Conservation (phyloP, 2,113 vertebrate species). For the Chamaetylas fuelleborni region DNA sequence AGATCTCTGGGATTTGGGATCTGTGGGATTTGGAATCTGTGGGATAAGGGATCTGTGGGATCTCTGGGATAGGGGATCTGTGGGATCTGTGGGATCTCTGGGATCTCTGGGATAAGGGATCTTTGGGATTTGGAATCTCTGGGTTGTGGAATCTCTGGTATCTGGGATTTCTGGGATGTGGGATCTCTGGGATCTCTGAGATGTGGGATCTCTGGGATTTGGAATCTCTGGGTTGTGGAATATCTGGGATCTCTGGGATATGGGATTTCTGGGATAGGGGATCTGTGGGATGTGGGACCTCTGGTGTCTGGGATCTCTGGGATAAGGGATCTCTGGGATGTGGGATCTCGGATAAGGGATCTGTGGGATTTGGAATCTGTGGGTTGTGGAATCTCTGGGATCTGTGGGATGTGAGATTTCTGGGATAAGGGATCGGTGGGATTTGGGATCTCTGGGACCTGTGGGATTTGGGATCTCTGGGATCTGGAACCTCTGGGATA, state of each 20-base stretch:
- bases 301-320: fast-evolving
- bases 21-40: no score
- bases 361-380: fast-evolving
- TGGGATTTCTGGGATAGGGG: not conserved
- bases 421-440: not conserved
- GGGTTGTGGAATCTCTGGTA: no score
- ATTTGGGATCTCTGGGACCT: not conserved
- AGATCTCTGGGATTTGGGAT: no score
- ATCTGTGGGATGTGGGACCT: fast-evolving
- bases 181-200: no score
- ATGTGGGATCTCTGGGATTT: not conserved
- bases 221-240: no score
- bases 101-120: no score
- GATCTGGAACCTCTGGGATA: no score
- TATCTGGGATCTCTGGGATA: not conserved
- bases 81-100: no score
- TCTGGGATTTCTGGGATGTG: not conserved
- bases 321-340: fast-evolving
- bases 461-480: no score
- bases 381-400: fast-evolving
- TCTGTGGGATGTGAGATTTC: fast-evolving
- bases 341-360: not conserved
- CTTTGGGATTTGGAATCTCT: no score
- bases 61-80: no score
- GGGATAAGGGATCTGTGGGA: no score